Percentiles rank a stretch among this genome's conserved stretches.
Evolutionary conservation across 2,113 vertebrate genomes (phyloP).

Genomic region (Xiphophorus couchianus): DNA sequence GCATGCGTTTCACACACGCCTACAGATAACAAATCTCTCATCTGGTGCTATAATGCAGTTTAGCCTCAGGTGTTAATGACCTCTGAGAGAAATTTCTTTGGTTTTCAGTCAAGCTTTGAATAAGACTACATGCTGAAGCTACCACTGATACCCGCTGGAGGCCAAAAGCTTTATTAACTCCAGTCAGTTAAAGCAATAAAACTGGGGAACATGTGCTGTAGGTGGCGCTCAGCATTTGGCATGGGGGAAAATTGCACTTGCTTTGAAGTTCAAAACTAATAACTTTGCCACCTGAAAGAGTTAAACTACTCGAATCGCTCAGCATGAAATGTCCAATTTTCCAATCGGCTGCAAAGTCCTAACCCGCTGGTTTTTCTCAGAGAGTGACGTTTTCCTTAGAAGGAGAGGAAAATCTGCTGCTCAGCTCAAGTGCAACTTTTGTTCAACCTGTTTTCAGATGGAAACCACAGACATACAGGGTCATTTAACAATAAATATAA

Average conservation of each 20-base stretch:
- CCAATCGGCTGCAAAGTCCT: conserved; percentile 46
- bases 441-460: neutral
- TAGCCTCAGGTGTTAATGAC: conserved; percentile 29
- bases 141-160: neutral
- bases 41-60: conserved; percentile 25
- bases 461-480: neutral
- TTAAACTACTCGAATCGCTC: conserved; percentile 21
- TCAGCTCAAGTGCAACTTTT: conserved; percentile 12
- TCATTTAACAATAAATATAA: conserved; percentile 38
- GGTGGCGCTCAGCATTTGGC: conserved; percentile 44
- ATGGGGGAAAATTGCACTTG: conserved; percentile 61
- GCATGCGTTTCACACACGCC: conserved; percentile 41
- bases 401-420: neutral
- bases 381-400: conserved; percentile 24
- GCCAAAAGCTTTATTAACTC: conserved; percentile 8
- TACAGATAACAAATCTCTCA: conserved; percentile 27
- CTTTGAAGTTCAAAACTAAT: conserved; percentile 40
- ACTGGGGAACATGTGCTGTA: conserved; percentile 20
- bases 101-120: conserved; percentile 63
- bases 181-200: conserved; percentile 20
- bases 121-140: conserved; percentile 2
- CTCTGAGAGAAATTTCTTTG: conserved; percentile 53
- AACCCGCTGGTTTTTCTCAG: conserved; percentile 24
- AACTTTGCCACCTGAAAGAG: conserved; percentile 23
- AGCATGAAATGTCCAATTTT: conserved; percentile 49